Conservation (phyloP, 2,113 vertebrate genomes). For the Sorex fumeus region DNA sequence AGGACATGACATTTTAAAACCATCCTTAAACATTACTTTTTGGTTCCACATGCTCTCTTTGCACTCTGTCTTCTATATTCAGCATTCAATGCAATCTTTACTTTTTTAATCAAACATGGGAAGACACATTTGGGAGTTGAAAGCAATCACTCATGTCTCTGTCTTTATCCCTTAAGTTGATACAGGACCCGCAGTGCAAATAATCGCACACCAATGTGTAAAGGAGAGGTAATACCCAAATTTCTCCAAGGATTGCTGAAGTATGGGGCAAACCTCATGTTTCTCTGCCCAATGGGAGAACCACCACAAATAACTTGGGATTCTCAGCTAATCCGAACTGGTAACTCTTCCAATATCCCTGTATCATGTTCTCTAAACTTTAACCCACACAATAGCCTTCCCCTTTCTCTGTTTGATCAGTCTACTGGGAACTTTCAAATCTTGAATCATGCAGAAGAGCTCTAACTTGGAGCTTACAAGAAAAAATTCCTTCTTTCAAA, state of each 20-base stretch:
- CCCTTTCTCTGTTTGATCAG: neutral
- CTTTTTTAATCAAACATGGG: slow-evolving; percentile 70
- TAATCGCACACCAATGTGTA: slow-evolving; percentile 14
- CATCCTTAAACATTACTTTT: slow-evolving; percentile 46
- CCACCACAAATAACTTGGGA: slow-evolving; percentile 13
- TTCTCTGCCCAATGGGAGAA: neutral
- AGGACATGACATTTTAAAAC: slow-evolving; percentile 40
- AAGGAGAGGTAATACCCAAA: slow-evolving; percentile 70
- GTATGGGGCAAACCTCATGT: neutral
- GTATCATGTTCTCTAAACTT: neutral
- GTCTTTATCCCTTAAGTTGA: slow-evolving; percentile 67
- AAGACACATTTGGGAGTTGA: slow-evolving; percentile 58
- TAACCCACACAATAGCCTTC: neutral
- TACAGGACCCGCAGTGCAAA: slow-evolving; percentile 61
- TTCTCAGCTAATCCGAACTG: neutral
- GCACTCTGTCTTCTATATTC: slow-evolving; percentile 33
- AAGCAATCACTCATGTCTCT: slow-evolving; percentile 66
- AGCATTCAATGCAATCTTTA: slow-evolving; percentile 30
- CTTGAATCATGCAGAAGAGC: neutral
- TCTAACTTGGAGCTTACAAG: neutral
- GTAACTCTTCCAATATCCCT: neutral
- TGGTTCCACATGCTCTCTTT: slow-evolving; percentile 52
- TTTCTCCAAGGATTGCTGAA: slow-evolving; percentile 55
- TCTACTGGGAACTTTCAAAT: neutral
- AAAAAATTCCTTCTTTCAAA: neutral